Conservation (phyloP, 2,113 vertebrate species). For the Gambusia affinis region DNA sequence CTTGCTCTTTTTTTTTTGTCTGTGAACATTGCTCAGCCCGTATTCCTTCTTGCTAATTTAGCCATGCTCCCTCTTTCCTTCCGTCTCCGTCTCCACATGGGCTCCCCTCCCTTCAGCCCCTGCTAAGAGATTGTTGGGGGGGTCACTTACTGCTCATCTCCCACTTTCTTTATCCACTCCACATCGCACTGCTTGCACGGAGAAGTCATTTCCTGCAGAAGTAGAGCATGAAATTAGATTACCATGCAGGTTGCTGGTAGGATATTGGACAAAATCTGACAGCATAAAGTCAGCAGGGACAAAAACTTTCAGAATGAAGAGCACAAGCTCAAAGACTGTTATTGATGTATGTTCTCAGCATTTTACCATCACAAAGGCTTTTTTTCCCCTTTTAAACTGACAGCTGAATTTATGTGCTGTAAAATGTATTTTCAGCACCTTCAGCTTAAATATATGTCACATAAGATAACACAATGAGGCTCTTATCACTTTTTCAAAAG, state of each 20-base stretch:
- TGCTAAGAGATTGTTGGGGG: not conserved
- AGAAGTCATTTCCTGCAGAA: constrained; percentile 86
- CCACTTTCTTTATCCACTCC: constrained; percentile 98
- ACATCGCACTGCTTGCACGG: constrained; percentile 93
- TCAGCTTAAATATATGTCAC: not conserved
- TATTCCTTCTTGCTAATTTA: not conserved
- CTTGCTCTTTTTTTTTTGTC: constrained; percentile 1
- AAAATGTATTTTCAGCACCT: not conserved
- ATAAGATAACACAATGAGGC: not conserved
- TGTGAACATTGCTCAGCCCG: not conserved
- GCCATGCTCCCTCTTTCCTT: not conserved
- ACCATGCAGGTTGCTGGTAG: constrained; percentile 56
- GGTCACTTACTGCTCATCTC: constrained; percentile 96
- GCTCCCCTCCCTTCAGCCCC: not conserved
- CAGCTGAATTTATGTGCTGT: not conserved
- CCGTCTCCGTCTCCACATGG: constrained; percentile 2
- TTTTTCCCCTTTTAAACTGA: not conserved
- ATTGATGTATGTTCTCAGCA: too few relatives aligned
- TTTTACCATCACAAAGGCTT: not conserved
- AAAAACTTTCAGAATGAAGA: not conserved
- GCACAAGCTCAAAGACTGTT: not conserved
- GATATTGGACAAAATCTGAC: constrained; percentile 58
- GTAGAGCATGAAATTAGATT: constrained; percentile 71
- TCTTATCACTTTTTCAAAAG: not conserved
- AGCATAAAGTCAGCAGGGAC: constrained; percentile 13